Evolutionary conservation across 92 coral and sea anemone species (phyloP), one percentile per base, ranked within the genome.

Genomic region (Heliopora coerulea): DNA sequence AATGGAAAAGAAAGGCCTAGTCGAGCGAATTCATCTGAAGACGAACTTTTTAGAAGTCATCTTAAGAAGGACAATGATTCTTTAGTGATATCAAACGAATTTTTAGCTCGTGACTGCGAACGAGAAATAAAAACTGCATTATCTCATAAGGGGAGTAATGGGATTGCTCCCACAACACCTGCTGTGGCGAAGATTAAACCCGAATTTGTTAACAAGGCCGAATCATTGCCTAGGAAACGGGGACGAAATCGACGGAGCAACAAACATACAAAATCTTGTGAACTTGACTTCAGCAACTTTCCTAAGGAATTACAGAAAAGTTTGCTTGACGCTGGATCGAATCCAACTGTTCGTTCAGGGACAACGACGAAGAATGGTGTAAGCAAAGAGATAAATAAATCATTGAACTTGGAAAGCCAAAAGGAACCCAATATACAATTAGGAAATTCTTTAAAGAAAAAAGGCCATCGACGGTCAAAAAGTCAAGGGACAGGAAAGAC

Each of bases 201-300:
- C 17, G 61, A 49, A 31, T 24, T 56, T 48, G 20, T 54, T 44
- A 69, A 28, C 44, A 49, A 40, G 30, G 34, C 39, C 21, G 76
- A 69, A 24, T 69, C 76, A 34, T 41, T 66, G n/a, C 61, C 76
- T 17, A 28, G 76, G 33, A 69, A 69, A 54, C 76, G 76, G 8
- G 76, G 76, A 21, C 76, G 62, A 0, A 69, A 50, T 54, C 40
- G 76, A 17, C 76, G 76, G 18, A 34, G 20, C 20, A 93, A 90
- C 42, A 90, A 93, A 41, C 87, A 89, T 57, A 89, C 96, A 24
- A 93, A 90, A 80, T 93, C 98, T 25, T 93, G 98, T 83, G 98
- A 93, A 84, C 86, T 93, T 77, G 98, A 93, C 89, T 88, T 78
- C 73, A 69, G 62, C 29, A 69, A 19, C 56, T 52, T 69, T 54